Evolutionary conservation across 2,888 invertebrate genomes (phyloP).

Genomic region (Nephrocerus scutellatus): DNA sequence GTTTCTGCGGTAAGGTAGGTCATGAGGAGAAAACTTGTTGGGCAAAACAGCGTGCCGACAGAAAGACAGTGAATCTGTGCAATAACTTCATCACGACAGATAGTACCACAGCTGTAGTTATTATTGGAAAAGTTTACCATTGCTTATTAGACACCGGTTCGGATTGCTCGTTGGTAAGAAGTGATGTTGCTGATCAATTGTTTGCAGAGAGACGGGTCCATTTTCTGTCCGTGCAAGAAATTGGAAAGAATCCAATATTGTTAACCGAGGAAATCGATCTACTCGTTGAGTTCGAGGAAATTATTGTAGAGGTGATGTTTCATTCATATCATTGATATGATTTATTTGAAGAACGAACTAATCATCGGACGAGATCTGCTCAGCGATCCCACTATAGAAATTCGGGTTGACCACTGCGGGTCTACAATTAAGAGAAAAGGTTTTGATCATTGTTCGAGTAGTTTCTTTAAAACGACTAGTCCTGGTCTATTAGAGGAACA

Average conservation of each 20-base stretch:
- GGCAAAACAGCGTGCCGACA: conserved; percentile 13
- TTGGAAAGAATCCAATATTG: background rate
- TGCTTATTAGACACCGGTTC: conserved; percentile 14
- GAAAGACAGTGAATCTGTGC: conserved; percentile 10
- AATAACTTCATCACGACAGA: conserved; percentile 2
- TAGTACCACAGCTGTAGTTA: conserved; percentile 11
- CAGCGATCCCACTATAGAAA: conserved; percentile 3
- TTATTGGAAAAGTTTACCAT: conserved; percentile 14
- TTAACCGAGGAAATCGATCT: background rate
- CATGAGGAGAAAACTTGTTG: conserved; percentile 18
- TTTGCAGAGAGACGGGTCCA: conserved; percentile 9
- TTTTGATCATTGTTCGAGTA: conserved; percentile 2
- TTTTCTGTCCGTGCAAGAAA: no score
- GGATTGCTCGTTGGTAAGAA: conserved; percentile 14
- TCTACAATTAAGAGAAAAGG: conserved; percentile 6
- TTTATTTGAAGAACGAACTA: no score
- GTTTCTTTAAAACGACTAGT: no score
- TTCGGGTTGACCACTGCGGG: conserved; percentile 5
- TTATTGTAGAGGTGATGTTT: conserved; percentile 3
- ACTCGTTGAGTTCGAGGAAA: conserved; percentile 6
- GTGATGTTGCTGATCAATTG: conserved; percentile 10
- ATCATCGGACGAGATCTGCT: no score
- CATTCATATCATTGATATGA: conserved; percentile 1
- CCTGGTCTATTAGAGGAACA: no score
- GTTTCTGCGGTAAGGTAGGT: conserved; percentile 14